phyloP scores from a whole-genome alignment of 2,113 vertebrate species.

The Oreochromis tanganicae region DNA sequence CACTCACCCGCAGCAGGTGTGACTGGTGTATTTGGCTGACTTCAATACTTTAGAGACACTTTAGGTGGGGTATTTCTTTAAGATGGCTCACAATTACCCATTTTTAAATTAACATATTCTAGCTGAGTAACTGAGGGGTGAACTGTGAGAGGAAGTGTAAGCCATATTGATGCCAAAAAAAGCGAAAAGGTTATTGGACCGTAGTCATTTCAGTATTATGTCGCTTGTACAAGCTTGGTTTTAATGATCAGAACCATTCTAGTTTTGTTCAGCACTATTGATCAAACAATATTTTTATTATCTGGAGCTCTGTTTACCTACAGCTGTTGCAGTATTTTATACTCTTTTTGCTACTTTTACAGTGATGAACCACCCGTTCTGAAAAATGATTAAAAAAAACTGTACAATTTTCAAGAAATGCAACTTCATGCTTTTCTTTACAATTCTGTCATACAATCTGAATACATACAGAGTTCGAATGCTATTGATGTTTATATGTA shows the following conservation, averaged over 20 bases:
- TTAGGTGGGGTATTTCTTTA: neutral
- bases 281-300: constrained; percentile 29
- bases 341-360: constrained; percentile 57
- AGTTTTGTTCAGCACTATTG: constrained; percentile 12
- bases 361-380: constrained; percentile 11
- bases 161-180: constrained; percentile 63
- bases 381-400: neutral
- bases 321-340: constrained; percentile 58
- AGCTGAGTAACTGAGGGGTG: neutral
- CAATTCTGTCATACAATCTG: constrained; percentile 33
- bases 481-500: constrained; percentile 54
- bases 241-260: neutral
- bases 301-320: constrained; percentile 38
- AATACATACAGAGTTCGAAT: constrained; percentile 35
- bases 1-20: neutral
- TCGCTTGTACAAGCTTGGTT: neutral
- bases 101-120: neutral
- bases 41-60: neutral
- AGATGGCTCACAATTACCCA: neutral
- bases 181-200: neutral
- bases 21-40: neutral
- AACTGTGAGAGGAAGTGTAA: constrained; percentile 60
- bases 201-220: constrained; percentile 25
- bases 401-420: constrained; percentile 35
- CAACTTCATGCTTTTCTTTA: constrained; percentile 29